Evolutionary conservation across 2,888 invertebrate species (phyloP).

Genomic region (Habroteleia sp.): DNA sequence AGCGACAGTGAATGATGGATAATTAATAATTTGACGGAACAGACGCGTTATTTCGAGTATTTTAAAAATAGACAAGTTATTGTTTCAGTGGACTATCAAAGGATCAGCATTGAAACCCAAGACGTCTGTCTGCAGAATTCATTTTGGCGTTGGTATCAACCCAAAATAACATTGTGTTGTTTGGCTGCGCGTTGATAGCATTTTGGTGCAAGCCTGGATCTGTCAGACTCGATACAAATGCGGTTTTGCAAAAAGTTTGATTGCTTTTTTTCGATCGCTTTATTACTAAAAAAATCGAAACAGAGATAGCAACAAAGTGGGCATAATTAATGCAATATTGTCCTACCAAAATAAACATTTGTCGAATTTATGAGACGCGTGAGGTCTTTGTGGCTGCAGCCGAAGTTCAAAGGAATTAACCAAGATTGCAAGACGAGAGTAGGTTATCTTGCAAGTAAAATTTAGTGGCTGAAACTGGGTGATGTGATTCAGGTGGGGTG

Average conservation of each 20-base stretch:
- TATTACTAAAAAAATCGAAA: no score
- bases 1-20: no score
- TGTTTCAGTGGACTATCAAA: slow-evolving; percentile 12
- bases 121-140: slow-evolving; percentile 12
- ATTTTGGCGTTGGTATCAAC: slow-evolving; percentile 11
- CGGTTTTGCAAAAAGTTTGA: no score
- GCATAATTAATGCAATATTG: no score
- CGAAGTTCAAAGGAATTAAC: slow-evolving; percentile 34
- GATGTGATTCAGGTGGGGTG: slow-evolving; percentile 55
- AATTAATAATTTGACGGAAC: slow-evolving; percentile 6
- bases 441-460: slow-evolving; percentile 50
- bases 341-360: no score
- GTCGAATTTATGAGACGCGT: no score
- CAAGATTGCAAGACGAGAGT: slow-evolving; percentile 36
- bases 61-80: slow-evolving; percentile 11
- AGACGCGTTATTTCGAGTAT: slow-evolving; percentile 6
- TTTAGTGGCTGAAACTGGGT: slow-evolving; percentile 46
- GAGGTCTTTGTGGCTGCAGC: no score
- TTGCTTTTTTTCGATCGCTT: no score
- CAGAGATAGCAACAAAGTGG: no score
- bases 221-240: no score
- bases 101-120: slow-evolving; percentile 19
- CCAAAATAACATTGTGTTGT: slow-evolving; percentile 25
- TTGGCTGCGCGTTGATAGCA: background rate
- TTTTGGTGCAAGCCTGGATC: slow-evolving; percentile 4